phyloP scores from a whole-genome alignment of 1,140 invertebrate genomes.

The Drosophila kohkoa region DNA sequence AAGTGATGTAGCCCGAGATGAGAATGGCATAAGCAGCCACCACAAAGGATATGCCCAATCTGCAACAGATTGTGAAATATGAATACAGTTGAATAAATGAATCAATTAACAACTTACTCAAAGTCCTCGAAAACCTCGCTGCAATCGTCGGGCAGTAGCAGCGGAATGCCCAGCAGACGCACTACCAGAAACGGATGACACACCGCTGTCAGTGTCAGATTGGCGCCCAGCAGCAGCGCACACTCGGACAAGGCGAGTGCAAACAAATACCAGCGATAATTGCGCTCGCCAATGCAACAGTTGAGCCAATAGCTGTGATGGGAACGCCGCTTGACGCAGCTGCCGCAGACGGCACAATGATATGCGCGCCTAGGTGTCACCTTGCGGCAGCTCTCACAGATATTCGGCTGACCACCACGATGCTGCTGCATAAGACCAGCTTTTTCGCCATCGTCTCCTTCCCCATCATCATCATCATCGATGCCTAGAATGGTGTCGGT shows the following conservation, averaged over 20 bases:
- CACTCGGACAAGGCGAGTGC: conserved; percentile 68
- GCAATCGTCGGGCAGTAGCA: conserved; percentile 85
- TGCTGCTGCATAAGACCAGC: conserved; percentile 52
- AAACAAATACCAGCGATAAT: conserved; percentile 84
- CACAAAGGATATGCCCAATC: conserved; percentile 74
- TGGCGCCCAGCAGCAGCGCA: conserved; percentile 82
- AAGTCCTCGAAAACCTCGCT: conserved; percentile 85
- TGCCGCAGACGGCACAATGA: conserved; percentile 76
- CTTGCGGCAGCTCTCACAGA: conserved; percentile 74
- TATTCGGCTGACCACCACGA: conserved; percentile 56
- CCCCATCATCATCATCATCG: conserved; percentile 60
- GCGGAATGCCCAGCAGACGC: conserved; percentile 65
- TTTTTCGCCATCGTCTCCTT: conserved; percentile 27
- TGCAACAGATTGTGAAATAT: conserved; percentile 9
- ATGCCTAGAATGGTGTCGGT: conserved; percentile 57
- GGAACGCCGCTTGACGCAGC: conserved; percentile 73
- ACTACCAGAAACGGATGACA: conserved; percentile 85
- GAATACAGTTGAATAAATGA: too few species aligned
- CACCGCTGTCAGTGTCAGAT: conserved; percentile 85
- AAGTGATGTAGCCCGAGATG: conserved; percentile 59
- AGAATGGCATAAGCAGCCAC: conserved; percentile 73
- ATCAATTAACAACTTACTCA: conserved; percentile 64
- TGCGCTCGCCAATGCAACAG: conserved; percentile 85
- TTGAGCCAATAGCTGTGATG: conserved; percentile 85
- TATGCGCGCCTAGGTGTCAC: conserved; percentile 66